These are phyloP conservation scores for Andrena cerasifolii DNA, from an alignment of 1,140 invertebrate species.

Conservation along the genomic window DNA sequence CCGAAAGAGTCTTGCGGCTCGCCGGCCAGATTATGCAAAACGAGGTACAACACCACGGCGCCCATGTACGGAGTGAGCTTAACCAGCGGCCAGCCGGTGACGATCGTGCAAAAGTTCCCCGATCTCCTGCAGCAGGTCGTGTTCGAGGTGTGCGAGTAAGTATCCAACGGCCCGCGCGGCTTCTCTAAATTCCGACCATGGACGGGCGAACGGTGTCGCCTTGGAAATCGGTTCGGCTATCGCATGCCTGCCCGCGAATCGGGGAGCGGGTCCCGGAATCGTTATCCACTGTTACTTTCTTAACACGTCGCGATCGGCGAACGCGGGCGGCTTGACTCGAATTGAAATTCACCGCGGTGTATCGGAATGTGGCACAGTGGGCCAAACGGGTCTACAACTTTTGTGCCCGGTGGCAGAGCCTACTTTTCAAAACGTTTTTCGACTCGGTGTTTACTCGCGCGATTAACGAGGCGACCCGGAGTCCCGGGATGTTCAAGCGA, in stretches of 20 bases:
- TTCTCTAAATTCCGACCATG: background rate
- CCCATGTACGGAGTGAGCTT: slow-evolving; percentile 96
- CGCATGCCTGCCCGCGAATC: background rate
- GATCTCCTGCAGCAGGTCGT: slow-evolving; percentile 96
- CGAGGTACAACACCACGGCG: slow-evolving; percentile 95
- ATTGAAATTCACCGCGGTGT: slow-evolving; percentile 56
- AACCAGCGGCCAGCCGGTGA: slow-evolving; percentile 95
- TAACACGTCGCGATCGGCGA: slow-evolving; percentile 33
- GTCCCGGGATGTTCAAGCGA: no score
- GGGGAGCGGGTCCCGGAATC: background rate
- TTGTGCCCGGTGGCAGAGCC: slow-evolving; percentile 37
- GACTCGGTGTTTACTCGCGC: background rate
- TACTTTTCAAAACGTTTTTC: slow-evolving; percentile 56
- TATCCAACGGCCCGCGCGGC: slow-evolving; percentile 26
- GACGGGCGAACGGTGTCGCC: no score
- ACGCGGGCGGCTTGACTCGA: slow-evolving; percentile 12
- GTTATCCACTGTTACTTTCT: slow-evolving; percentile 36
- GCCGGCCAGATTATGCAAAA: slow-evolving; percentile 91
- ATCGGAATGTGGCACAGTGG: slow-evolving; percentile 59
- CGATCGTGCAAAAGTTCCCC: slow-evolving; percentile 96
- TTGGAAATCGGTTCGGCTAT: background rate
- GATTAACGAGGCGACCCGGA: no score
- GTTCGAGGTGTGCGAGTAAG: slow-evolving; percentile 89
- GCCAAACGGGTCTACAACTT: slow-evolving; percentile 33
- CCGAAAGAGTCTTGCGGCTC: slow-evolving; percentile 84